These are phyloP conservation scores for Dendrolimus kikuchii DNA, from an alignment of 1,140 invertebrate genomes.

Conservation along the genomic window DNA sequence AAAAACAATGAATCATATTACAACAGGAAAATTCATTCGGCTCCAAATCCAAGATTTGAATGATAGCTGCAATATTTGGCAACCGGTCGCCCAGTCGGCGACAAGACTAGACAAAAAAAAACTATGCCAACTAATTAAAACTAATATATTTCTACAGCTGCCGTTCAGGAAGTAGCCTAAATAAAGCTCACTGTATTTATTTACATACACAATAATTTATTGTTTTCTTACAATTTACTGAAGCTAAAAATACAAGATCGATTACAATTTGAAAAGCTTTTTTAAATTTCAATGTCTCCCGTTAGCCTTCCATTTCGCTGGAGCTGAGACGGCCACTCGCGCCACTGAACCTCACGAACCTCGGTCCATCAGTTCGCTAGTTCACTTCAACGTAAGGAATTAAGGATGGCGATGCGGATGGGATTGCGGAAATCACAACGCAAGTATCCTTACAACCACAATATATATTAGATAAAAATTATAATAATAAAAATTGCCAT, in stretches of 20 bases:
- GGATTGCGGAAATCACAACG: conserved; percentile 70
- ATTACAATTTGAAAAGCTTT: conserved; percentile 68
- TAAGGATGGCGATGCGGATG: conserved; percentile 42
- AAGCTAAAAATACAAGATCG: conserved; percentile 68
- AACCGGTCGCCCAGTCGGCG: conserved; percentile 12
- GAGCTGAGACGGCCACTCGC: too few relatives aligned
- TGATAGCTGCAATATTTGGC: conserved; percentile 9
- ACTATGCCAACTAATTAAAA: conserved; percentile 19
- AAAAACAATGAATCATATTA: too few relatives aligned
- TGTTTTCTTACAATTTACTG: conserved; percentile 71
- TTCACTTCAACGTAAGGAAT: conserved; percentile 34
- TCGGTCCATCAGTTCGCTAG: conserved; percentile 11
- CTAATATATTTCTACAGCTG: conserved; percentile 24
- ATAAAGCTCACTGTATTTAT: conserved; percentile 64
- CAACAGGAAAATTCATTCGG: too few relatives aligned
- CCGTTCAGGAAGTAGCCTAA: conserved; percentile 46
- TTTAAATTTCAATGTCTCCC: conserved; percentile 49
- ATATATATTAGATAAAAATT: conserved; percentile 74
- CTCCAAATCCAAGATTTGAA: too few relatives aligned
- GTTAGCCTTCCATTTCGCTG: conserved; percentile 16
- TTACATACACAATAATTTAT: conserved; percentile 73
- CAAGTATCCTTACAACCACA: conserved; percentile 73
- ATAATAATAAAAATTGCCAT: conserved; percentile 72
- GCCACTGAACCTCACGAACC: conserved; percentile 48
- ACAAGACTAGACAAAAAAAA: conserved; percentile 8